These are phyloP conservation scores for Masticophis lateralis DNA, from an alignment of 2,797 vertebrate genomes.

Conservation along the genomic window DNA sequence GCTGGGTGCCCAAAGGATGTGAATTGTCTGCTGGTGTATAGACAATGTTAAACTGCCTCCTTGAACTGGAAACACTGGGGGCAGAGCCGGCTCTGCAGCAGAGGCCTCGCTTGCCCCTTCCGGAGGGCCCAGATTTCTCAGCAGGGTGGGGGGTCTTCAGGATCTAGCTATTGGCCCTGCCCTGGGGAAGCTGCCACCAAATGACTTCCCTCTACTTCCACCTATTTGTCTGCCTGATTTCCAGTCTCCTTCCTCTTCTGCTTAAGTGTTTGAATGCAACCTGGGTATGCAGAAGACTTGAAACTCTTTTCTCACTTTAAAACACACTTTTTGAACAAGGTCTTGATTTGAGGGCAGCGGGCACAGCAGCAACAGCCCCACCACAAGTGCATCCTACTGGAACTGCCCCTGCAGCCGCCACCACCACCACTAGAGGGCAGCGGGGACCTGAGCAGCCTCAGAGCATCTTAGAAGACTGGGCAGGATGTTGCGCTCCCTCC, in stretches of 20 bases:
- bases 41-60: neutral
- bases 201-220: neutral
- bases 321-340: neutral
- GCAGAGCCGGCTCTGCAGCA: neutral
- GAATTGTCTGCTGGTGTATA: neutral
- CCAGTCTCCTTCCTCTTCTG: neutral
- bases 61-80: neutral
- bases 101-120: neutral
- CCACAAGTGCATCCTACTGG: neutral
- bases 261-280: neutral
- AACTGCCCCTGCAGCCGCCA: neutral
- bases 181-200: neutral
- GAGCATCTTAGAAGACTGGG: neutral
- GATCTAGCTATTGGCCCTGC: neutral
- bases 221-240: neutral
- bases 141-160: accelerated
- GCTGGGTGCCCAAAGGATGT: neutral
- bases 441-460: neutral
- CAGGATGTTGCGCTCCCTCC: too few relatives aligned
- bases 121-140: neutral
- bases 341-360: neutral
- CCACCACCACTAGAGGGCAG: neutral
- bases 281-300: neutral
- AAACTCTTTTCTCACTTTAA: neutral
- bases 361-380: neutral